phyloP scores from a whole-genome alignment of 2,113 vertebrate species.

The Phoxinus phoxinus region DNA sequence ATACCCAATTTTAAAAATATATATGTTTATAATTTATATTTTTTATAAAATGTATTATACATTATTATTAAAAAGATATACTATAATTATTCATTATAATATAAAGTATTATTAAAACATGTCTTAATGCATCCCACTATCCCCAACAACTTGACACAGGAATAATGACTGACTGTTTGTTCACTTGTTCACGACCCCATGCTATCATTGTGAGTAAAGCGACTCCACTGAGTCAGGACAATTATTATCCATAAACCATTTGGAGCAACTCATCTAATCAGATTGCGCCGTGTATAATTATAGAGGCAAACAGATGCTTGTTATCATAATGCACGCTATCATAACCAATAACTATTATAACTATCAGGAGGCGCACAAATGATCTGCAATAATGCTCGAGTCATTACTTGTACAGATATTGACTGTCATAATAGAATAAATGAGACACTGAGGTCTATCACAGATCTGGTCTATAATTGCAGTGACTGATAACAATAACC shows the following conservation, averaged over 20 bases:
- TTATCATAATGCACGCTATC: neutral
- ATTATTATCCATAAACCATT: slow-evolving; percentile 29
- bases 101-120: no score
- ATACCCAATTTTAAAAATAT: no score
- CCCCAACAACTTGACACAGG: neutral
- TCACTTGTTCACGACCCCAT: neutral
- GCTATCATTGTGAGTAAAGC: slow-evolving; percentile 7
- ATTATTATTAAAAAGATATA: no score
- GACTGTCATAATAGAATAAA: neutral
- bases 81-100: no score
- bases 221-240: slow-evolving; percentile 13
- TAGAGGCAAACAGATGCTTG: slow-evolving; percentile 22
- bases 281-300: slow-evolving; percentile 19
- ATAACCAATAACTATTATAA: slow-evolving; percentile 15
- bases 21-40: no score
- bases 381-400: slow-evolving; percentile 1
- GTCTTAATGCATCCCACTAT: neutral
- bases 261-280: slow-evolving; percentile 25
- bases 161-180: neutral
- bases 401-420: slow-evolving; percentile 24
- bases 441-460: neutral
- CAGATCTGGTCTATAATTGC: neutral
- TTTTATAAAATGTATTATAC: no score
- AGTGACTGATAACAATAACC: slow-evolving; percentile 2
- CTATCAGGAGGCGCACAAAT: slow-evolving; percentile 16